phyloP scores from a whole-genome alignment of 2,888 invertebrate species.

The Limnephilus marmoratus region DNA sequence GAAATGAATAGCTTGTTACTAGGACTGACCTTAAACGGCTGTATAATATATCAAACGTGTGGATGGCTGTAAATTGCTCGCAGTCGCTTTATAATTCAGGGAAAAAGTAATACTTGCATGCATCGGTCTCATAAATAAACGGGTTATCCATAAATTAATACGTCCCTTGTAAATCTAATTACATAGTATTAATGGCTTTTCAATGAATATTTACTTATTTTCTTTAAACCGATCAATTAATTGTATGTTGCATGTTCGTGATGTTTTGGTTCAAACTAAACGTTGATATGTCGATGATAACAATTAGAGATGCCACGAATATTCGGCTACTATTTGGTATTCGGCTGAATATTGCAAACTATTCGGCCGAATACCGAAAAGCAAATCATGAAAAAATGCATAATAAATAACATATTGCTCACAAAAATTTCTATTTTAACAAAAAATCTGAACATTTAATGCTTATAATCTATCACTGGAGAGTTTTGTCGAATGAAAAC shows the following conservation, averaged over 20 bases:
- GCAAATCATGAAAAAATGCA: too few species aligned
- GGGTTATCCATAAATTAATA: background rate
- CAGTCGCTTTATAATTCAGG: background rate
- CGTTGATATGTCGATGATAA: background rate
- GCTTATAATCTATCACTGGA: too few species aligned
- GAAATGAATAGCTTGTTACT: slow-evolving; percentile 54
- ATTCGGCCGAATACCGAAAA: too few species aligned
- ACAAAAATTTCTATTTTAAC: too few species aligned
- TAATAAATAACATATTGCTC: too few species aligned
- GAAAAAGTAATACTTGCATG: background rate
- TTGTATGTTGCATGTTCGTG: background rate
- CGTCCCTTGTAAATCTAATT: background rate
- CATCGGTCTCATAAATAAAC: background rate
- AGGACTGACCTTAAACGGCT: slow-evolving; percentile 34
- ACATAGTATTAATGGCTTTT: background rate
- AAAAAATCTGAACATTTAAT: too few species aligned
- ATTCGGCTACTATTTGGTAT: too few species aligned
- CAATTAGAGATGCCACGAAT: too few species aligned
- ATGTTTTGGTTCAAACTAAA: background rate
- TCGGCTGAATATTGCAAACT: too few species aligned
- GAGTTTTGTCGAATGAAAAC: too few species aligned
- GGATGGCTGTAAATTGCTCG: slow-evolving; percentile 18
- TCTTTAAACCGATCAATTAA: background rate
- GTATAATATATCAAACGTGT: slow-evolving; percentile 28
- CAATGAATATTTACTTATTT: background rate